Evolutionary conservation across 2,113 vertebrate species (phyloP), one percentile per base, ranked within the genome.

Genomic region (Upupa epops): DNA sequence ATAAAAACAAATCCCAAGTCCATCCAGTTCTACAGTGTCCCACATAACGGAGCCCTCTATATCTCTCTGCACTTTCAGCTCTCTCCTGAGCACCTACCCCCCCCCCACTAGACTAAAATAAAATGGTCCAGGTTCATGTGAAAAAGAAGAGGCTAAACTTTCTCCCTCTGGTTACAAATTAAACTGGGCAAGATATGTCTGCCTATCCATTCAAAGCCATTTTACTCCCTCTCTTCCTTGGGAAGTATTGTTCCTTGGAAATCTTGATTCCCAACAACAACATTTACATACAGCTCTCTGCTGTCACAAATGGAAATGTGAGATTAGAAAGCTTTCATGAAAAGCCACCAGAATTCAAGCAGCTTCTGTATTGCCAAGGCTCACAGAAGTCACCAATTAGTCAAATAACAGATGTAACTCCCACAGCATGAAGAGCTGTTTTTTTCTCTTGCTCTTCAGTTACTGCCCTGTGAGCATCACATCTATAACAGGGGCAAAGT

Each of bases 351-450:
- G 32, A 91, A 89, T 37, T 34, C 93, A 92, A 70, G 9, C 36
- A 73, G 6, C 24, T 82, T 86, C 56, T 63, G 6, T 37, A 54
- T 54, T 59, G 26, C 26, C 42, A 77, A 49, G 18, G 18, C 26
- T 73, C 51, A 77, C 79, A 49, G 0, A 2, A 59, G 48, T 70
- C 64, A 64, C 42, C 83, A 63, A 83, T 91, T 76, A 88, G 48
- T 71, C 37, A 71, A 89, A 80, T 70, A 92, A 70, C 61, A 92
- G 52, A 64, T 81, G 76, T 84, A 86, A 85, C 60, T 92, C 49
- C 52, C 40, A 9, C 64, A 49, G 56, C 34, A 85, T 5, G 49
- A 73, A 77, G 76, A 86, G 19, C 55, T 89, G 55, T n/a, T 77
- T 55, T 64, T 90, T 79, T 51, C 48, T 42, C 19, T 49, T 56